Evolutionary conservation across 2,888 invertebrate species (phyloP), one percentile per base, ranked within the genome.

Genomic region (Synergus gifuensis): DNA sequence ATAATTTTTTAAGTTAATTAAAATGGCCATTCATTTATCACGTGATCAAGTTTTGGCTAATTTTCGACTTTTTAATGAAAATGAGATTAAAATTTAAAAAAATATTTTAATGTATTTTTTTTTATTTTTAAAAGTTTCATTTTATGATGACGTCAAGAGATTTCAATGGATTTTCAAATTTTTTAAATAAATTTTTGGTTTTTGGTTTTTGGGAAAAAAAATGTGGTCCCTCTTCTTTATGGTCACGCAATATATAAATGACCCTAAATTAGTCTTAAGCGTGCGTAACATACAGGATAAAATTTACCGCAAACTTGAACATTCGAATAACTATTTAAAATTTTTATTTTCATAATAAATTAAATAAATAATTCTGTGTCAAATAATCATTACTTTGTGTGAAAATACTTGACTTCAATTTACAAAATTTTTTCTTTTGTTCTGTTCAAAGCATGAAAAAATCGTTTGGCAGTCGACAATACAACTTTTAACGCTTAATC

Each of bases 221-320:
- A 36, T 36, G 36, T 36, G 36, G 36, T 36, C 36, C 36, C 4
- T 36, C 36, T 36, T 36, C 2, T 36, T 36, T 4, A 36, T 3
- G 4, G 5, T 36, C 36, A 5, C 36, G 36, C 3, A 4, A 36
- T 36, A 36, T 5, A 36, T 36, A 36, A 36, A 36, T 36, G 36
- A 5, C 5, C 36, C 5, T 36, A 36, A 36, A 36, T 5, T 36
- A 54, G 14, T 62, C 5, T 62, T 3, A 28, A 62, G 22, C 18
- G 36, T 11, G 28, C 54, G 36, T n/a, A 73, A 54, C 54, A 73
- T 73, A 36, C 12, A n/a, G 12, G 54, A 73, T 73, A 73, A 54
- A 54, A 73, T 73, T 73, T 73, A 54, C 54, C 54, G 73, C 49
- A 73, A 73, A 73, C 73, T 73, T 73, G 11, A 54, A 73, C 73